Evolutionary conservation across 2,113 vertebrate species (phyloP).

Genomic region (Phoxinus phoxinus): DNA sequence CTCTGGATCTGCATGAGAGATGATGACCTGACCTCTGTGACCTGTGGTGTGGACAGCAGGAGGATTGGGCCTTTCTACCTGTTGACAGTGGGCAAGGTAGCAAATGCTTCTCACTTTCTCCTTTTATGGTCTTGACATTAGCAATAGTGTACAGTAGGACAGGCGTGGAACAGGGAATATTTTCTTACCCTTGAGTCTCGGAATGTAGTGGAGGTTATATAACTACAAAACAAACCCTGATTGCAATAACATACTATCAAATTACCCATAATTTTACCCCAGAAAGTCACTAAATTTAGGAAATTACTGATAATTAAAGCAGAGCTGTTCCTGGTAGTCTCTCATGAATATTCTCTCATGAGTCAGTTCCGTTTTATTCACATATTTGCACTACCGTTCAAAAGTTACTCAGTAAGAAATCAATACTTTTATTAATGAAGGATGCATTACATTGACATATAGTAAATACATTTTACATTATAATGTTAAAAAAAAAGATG

Average conservation of each 20-base stretch:
- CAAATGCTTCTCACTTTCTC: background rate
- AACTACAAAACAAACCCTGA: slow-evolving; percentile 20
- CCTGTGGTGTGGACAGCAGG: background rate
- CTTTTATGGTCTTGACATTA: background rate
- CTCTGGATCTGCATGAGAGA: background rate
- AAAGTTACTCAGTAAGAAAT: background rate
- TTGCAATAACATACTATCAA: slow-evolving; percentile 26
- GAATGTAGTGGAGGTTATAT: background rate
- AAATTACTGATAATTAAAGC: background rate
- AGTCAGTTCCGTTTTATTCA: background rate
- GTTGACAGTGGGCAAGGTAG: background rate
- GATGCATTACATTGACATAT: background rate
- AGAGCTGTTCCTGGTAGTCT: background rate
- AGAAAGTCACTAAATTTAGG: slow-evolving; percentile 23
- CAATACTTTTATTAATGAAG: background rate
- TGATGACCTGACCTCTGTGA: background rate
- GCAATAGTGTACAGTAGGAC: background rate
- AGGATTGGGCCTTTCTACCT: background rate
- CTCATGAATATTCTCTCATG: background rate
- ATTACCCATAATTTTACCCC: slow-evolving; percentile 21
- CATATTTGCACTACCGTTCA: background rate
- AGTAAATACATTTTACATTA: background rate
- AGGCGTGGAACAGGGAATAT: background rate
- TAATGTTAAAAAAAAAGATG: background rate
- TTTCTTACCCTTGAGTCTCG: background rate